These are phyloP conservation scores for Malacosoma neustria DNA, from an alignment of 2,888 invertebrate genomes.

Conservation along the genomic window DNA sequence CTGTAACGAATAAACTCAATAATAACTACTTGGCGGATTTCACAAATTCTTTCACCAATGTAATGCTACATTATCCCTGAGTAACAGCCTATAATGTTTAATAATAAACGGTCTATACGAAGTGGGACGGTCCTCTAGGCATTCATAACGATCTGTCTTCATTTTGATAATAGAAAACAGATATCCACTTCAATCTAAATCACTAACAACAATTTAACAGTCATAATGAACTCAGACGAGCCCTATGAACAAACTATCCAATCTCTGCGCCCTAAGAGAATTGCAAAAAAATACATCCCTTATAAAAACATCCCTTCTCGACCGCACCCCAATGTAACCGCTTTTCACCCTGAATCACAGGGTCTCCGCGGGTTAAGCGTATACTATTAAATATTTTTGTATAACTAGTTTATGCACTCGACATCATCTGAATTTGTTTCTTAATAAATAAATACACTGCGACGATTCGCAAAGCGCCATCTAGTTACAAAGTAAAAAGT, in stretches of 20 bases:
- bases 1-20: too few species aligned
- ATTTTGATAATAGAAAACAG: constrained; percentile 5
- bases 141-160: too few species aligned
- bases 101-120: too few species aligned
- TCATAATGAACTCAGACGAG: constrained; percentile 52
- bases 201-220: constrained; percentile 50
- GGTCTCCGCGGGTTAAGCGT: constrained; percentile 71
- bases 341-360: constrained; percentile 49
- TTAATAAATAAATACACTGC: too few species aligned
- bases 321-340: constrained; percentile 46
- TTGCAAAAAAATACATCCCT: constrained; percentile 47
- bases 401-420: constrained; percentile 27
- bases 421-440: background rate
- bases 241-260: constrained; percentile 40
- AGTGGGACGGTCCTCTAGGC: too few species aligned
- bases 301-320: constrained; percentile 17
- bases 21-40: too few species aligned
- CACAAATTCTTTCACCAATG: too few species aligned
- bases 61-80: too few species aligned
- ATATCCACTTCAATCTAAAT: constrained; percentile 30
- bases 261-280: constrained; percentile 51
- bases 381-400: constrained; percentile 72
- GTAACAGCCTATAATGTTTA: too few species aligned
- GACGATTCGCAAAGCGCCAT: too few species aligned
- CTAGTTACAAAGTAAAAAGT: too few species aligned